These are phyloP conservation scores for Halesus radiatus DNA, from an alignment of 1,140 invertebrate species.

Conservation along the genomic window DNA sequence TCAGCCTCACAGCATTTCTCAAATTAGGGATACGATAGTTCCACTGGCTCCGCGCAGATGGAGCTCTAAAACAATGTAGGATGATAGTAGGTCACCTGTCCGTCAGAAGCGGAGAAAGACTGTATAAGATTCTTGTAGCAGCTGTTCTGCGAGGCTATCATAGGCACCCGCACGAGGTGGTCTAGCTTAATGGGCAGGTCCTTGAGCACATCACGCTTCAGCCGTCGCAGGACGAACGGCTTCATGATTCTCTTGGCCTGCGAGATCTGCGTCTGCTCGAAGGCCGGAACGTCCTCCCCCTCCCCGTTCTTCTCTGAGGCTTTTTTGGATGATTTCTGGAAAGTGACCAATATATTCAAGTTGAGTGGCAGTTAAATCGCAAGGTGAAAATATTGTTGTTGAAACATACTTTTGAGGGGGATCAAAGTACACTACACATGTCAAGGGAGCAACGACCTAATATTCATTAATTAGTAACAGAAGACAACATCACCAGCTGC, in stretches of 20 bases:
- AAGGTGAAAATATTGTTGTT: too few species aligned
- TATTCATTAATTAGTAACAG: too few species aligned
- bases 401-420: too few species aligned
- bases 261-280: constrained; percentile 89
- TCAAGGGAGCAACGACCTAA: too few species aligned
- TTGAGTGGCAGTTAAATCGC: too few species aligned
- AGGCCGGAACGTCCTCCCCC: constrained; percentile 76
- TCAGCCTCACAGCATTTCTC: too few species aligned
- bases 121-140: constrained; percentile 84
- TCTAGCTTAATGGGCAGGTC: constrained; percentile 87
- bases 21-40: too few species aligned
- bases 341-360: background rate
- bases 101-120: constrained; percentile 78
- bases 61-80: too few species aligned
- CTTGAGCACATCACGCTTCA: constrained; percentile 89
- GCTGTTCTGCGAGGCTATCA: constrained; percentile 80
- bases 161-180: constrained; percentile 71
- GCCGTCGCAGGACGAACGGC: constrained; percentile 92
- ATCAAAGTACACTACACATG: too few species aligned
- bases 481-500: too few species aligned
- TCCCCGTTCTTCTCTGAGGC: constrained; percentile 58
- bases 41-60: too few species aligned
- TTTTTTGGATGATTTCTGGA: constrained; percentile 48
- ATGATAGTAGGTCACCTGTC: constrained; percentile 63
- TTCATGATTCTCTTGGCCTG: constrained; percentile 97